Conservation (phyloP, 2,113 vertebrate species). For the Mustela lutreola region DNA sequence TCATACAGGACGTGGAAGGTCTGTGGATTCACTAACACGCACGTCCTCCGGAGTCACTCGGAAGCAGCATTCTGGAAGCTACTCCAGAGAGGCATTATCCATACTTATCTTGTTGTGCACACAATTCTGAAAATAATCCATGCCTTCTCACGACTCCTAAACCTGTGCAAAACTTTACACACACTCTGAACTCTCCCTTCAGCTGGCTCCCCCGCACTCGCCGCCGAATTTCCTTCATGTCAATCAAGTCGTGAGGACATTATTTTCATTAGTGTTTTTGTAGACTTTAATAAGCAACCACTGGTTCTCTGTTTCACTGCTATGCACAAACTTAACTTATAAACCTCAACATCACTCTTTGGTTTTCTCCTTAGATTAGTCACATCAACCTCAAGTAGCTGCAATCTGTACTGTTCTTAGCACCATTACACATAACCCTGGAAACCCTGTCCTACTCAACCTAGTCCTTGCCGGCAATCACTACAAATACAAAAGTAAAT, state of each 20-base stretch:
- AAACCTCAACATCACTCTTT: not conserved
- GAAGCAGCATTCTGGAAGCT: not conserved
- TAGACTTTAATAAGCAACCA: not conserved
- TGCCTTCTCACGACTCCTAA: not conserved
- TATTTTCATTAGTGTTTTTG: not conserved
- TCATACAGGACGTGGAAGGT: fast-evolving
- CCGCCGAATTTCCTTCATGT: not conserved
- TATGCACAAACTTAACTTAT: not conserved
- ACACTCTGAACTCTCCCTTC: not conserved
- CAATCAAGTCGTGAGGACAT: not conserved
- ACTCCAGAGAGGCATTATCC: not conserved
- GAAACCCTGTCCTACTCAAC: not conserved
- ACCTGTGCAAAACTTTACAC: not conserved
- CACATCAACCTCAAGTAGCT: not conserved
- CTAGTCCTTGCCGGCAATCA: not conserved
- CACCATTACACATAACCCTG: not conserved
- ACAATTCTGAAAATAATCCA: not conserved
- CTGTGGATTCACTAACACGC: not conserved
- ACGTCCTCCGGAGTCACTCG: not conserved
- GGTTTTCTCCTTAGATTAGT: not conserved
- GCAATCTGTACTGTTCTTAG: not conserved
- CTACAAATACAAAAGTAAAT: not conserved
- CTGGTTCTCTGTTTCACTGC: not conserved
- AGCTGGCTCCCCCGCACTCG: not conserved
- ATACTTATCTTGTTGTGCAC: not conserved